Conservation (phyloP, 2,113 vertebrate genomes). For the Pterocles burchelli region DNA sequence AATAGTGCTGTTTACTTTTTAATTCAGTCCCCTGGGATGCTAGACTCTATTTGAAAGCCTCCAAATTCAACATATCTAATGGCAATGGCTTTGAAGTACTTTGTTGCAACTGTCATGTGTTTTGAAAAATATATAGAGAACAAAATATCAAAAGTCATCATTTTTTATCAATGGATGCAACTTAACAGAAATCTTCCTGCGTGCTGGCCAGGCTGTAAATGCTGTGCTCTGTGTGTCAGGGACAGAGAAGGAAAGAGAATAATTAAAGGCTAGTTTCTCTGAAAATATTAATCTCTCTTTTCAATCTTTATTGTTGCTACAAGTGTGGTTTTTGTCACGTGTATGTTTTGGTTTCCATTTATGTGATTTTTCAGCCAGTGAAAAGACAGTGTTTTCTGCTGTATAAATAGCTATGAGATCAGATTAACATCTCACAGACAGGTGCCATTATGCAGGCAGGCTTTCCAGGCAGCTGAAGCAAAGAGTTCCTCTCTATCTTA, state of each 20-base stretch:
- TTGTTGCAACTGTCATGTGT: slow-evolving; percentile 5
- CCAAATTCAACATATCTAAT: slow-evolving; percentile 52
- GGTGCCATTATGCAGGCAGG: slow-evolving; percentile 20
- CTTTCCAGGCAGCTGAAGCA: slow-evolving; percentile 39
- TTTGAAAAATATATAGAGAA: slow-evolving; percentile 22
- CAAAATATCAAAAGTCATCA: slow-evolving; percentile 27
- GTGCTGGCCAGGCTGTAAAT: neutral
- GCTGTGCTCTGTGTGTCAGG: neutral
- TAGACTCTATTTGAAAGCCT: slow-evolving; percentile 36
- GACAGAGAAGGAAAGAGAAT: neutral
- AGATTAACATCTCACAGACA: slow-evolving; percentile 37
- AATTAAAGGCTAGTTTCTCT: neutral
- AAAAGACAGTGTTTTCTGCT: neutral
- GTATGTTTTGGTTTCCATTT: neutral
- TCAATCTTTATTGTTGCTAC: neutral
- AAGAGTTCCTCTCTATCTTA: slow-evolving; percentile 28
- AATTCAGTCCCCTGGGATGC: slow-evolving; percentile 58
- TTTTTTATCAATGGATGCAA: slow-evolving; percentile 29
- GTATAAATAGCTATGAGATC: neutral
- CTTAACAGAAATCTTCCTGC: neutral
- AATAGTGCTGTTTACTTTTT: slow-evolving; percentile 69
- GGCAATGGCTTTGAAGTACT: slow-evolving; percentile 56
- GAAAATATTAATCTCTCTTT: neutral
- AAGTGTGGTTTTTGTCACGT: neutral
- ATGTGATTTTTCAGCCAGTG: slow-evolving; percentile 17